Base-by-base conservation (phyloP, 2,797 vertebrate species). In the Alectoris magna region DNA sequence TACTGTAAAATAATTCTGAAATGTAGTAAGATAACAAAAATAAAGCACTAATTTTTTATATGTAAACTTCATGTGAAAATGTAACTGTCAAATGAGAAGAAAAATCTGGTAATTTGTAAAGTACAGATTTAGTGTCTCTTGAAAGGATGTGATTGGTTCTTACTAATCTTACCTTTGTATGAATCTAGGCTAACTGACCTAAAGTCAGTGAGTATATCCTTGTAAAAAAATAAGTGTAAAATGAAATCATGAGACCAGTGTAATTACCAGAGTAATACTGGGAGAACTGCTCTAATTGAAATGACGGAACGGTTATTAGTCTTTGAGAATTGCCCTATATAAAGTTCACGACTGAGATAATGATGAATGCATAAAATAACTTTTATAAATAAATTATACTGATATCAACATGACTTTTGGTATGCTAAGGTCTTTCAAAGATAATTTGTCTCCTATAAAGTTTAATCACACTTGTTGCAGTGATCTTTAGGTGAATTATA, bases 311-410 rank as follows among this genome's bases (percentile, higher is more conserved):
- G 81, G 21, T 93, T 74, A 83, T 91, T 80, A 91, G 38, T 89
- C 84, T 93, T 95, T 83, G 39, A 92, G 44, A 79, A 66, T 31
- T 89, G 62, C 23, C 72, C 75, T 96, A 85, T 22, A 77, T 89
- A 66, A 88, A 94, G 59, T 94, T 93, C 82, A 53, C 36, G 23
- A 84, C 49, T 90, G 16, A 24, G 79, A 22, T 59, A 74, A 82
- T 63, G 26, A 80, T 80, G 55, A 60, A 91, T 80, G 24, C 74
- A 21, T 46, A 72, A 78, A 85, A 75, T 96, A 74, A 87, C 66
- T 89, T 90, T 90, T 77, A 87, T 88, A 82, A 91, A 90, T 90
- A 95, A 90, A 74, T 94, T 24, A 88, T 53, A 21, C 68, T 68
- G 12, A n/a, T 74, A 80, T 44, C 62, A 89, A 74, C n/a, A 69